phyloP scores from a whole-genome alignment of 35 echinoderm and acorn worm genomes.

The Diadema setosum region DNA sequence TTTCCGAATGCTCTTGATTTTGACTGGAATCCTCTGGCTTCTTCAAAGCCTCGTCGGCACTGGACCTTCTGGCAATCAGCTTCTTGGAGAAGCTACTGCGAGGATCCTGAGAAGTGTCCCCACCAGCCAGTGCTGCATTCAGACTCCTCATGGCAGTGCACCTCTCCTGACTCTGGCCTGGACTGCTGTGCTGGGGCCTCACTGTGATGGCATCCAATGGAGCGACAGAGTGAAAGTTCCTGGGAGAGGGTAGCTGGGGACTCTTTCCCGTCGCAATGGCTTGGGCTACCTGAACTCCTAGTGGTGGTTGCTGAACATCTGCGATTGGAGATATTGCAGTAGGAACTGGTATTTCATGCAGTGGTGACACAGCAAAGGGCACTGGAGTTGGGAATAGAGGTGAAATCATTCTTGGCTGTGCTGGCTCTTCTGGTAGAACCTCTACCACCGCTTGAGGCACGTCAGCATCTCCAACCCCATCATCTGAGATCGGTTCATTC shows the following conservation, averaged over 20 bases:
- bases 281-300: neutral
- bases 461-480: neutral
- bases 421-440: neutral
- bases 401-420: constrained; percentile 40
- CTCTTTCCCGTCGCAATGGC: constrained; percentile 17
- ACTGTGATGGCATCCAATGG: constrained; percentile 34
- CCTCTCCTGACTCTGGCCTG: neutral
- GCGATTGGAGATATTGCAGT: neutral
- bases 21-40: neutral
- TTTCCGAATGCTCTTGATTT: no score
- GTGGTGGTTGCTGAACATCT: neutral
- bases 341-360: neutral
- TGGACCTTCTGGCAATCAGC: neutral
- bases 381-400: constrained; percentile 38
- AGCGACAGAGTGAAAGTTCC: constrained; percentile 37
- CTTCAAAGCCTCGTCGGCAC: neutral
- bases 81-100: neutral
- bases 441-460: neutral
- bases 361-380: constrained; percentile 14
- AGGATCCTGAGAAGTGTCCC: neutral
- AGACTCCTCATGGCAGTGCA: neutral
- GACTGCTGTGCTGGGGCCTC: constrained; percentile 31
- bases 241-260: constrained; percentile 32
- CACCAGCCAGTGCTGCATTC: neutral
- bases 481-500: neutral